A percentile compares a stretch with the other conserved stretches of the same genome.
phyloP scores from a whole-genome alignment of 53 echinoderm and acorn worm species.

The Paelopatides confundens region DNA sequence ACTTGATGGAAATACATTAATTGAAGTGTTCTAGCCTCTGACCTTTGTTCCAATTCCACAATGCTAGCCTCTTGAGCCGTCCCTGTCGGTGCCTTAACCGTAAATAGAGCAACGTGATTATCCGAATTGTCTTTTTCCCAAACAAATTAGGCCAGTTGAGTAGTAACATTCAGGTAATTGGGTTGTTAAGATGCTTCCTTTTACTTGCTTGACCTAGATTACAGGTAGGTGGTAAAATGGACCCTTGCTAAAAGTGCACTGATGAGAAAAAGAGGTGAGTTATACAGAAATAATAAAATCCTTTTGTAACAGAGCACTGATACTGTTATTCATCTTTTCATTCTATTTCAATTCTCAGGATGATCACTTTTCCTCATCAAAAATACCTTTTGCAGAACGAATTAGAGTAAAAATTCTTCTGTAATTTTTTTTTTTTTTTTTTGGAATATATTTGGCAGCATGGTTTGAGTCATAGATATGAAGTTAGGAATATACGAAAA shows the following conservation, averaged over 20 bases:
- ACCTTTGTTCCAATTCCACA: conserved; percentile 47
- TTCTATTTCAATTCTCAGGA: conserved; percentile 9
- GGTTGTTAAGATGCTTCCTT: conserved; percentile 45
- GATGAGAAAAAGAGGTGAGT: not conserved
- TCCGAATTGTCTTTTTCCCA: conserved; percentile 43
- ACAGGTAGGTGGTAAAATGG: conserved; percentile 44
- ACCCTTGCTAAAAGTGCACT: conserved; percentile 39
- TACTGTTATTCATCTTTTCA: conserved; percentile 31
- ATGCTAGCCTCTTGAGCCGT: conserved; percentile 16
- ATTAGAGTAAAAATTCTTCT: conserved; percentile 29
- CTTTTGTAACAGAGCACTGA: conserved; percentile 29
- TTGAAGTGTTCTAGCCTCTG: conserved; percentile 36
- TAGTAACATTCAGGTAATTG: conserved; percentile 44
- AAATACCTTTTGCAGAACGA: not conserved
- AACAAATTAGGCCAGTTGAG: conserved; percentile 47
- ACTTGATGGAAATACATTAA: conserved; percentile 47
- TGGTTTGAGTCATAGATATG: not conserved
- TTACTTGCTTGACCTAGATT: conserved; percentile 30
- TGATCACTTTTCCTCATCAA: conserved; percentile 21
- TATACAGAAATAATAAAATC: conserved; percentile 11
- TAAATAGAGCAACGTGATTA: conserved; percentile 43
- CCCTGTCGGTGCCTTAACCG: conserved; percentile 35
- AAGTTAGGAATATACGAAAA: not conserved
- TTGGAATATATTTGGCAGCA: not conserved
- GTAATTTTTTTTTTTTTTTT: not conserved